These are phyloP conservation scores for Aldrovandia affinis DNA, from an alignment of 2,797 vertebrate genomes.

Conservation along the genomic window DNA sequence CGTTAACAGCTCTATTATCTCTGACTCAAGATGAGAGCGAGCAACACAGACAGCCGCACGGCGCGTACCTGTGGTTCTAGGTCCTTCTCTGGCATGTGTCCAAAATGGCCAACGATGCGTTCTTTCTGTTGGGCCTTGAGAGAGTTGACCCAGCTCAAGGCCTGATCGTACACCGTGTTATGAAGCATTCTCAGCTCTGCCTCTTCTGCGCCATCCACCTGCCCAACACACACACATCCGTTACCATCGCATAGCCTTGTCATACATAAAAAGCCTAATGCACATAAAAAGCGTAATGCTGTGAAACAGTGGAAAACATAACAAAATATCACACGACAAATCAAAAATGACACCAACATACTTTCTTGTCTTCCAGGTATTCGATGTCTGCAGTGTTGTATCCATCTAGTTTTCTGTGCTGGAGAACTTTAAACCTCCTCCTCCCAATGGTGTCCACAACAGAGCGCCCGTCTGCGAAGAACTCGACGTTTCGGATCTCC, in stretches of 20 bases:
- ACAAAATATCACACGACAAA: background rate
- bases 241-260: background rate
- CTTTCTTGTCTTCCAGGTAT: constrained; percentile 80
- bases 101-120: constrained; percentile 79
- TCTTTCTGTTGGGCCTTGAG: constrained; percentile 76
- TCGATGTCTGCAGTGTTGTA: constrained; percentile 83
- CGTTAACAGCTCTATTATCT: too few species aligned
- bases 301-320: background rate
- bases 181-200: constrained; percentile 71
- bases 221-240: constrained; percentile 36
- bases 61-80: constrained; percentile 74
- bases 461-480: constrained; percentile 82
- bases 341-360: constrained; percentile 41
- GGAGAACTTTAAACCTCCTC: constrained; percentile 79
- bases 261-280: too few species aligned
- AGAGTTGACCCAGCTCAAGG: constrained; percentile 74
- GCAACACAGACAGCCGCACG: background rate
- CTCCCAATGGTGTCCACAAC: constrained; percentile 80
- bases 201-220: constrained; percentile 76
- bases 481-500: constrained; percentile 80
- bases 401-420: constrained; percentile 76
- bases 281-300: background rate
- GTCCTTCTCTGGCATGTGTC: constrained; percentile 80
- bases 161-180: constrained; percentile 78
- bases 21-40: too few species aligned